A percentile compares a stretch with the other conserved stretches of the same genome.
Conservation (phyloP, 2,113 vertebrate genomes). For the Synchiropus splendidus region DNA sequence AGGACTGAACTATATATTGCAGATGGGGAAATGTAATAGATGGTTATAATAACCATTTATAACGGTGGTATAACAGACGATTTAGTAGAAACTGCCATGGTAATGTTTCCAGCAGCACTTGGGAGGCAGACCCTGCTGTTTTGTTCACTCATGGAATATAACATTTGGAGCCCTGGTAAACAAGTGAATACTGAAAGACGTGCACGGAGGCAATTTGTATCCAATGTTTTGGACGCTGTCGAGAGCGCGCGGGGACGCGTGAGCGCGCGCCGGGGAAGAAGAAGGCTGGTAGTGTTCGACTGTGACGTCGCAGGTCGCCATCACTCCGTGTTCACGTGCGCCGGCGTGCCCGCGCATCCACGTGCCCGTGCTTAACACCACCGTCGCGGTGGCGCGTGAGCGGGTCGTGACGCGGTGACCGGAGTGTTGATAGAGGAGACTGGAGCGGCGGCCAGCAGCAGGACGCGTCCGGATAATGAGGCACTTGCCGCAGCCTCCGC, state of each 20-base stretch:
- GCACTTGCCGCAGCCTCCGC: conserved; percentile 57
- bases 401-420: neutral
- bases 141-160: too few relatives aligned
- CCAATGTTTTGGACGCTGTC: conserved; percentile 1
- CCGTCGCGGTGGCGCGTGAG: neutral
- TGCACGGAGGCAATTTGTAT: too few relatives aligned
- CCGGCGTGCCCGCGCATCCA: conserved; percentile 15
- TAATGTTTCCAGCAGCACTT: too few relatives aligned
- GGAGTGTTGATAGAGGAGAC: neutral
- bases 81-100: too few relatives aligned
- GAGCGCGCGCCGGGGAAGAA: conserved; percentile 21
- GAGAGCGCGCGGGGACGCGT: neutral
- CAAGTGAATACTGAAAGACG: too few relatives aligned
- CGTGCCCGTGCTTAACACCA: neutral
- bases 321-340: conserved; percentile 13
- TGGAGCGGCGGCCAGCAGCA: neutral
- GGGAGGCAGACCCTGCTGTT: too few relatives aligned
- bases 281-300: conserved; percentile 28
- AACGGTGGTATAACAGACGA: too few relatives aligned
- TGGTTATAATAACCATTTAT: too few relatives aligned
- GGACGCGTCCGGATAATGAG: neutral
- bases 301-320: conserved; percentile 29
- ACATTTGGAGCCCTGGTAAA: too few relatives aligned
- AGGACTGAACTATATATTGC: too few relatives aligned
- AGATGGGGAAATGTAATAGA: too few relatives aligned